Evolutionary conservation across 37 sponge, comb jelly and placozoan species (phyloP).

Genomic region (Eunapius fragilis): DNA sequence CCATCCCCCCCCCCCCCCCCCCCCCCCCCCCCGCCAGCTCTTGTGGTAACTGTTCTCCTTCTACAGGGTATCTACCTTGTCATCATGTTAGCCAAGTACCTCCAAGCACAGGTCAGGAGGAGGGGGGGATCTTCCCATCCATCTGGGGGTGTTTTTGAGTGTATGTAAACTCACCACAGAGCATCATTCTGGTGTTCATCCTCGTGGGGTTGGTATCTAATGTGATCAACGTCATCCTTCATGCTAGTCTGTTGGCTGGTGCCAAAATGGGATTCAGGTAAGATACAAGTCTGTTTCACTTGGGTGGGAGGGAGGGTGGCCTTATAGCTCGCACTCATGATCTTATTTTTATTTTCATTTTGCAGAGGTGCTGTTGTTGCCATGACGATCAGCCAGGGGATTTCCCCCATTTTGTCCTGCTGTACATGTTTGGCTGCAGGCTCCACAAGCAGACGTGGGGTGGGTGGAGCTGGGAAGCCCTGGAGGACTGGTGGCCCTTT

Average conservation of each 20-base stretch:
- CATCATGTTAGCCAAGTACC: not conserved
- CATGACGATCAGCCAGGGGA: slow-evolving; percentile 7
- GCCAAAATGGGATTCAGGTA: slow-evolving; percentile 15
- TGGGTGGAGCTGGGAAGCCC: slow-evolving; percentile 66
- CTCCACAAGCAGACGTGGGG: slow-evolving; percentile 67
- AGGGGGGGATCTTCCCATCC: no score
- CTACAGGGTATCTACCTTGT: not conserved
- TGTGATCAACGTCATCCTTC: slow-evolving; percentile 1
- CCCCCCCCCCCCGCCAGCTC: not conserved
- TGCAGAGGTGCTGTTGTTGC: slow-evolving; percentile 27
- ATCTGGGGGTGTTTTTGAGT: not conserved
- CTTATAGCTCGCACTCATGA: no score
- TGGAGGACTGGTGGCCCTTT: slow-evolving; percentile 59
- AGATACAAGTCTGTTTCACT: not conserved
- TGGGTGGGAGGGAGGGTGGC: no score
- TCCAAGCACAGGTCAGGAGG: not conserved
- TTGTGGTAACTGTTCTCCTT: not conserved
- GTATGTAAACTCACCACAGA: not conserved
- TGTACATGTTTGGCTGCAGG: slow-evolving; percentile 24
- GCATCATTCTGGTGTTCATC: slow-evolving; percentile 42
- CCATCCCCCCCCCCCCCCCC: slow-evolving; percentile 2
- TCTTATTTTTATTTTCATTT: not conserved
- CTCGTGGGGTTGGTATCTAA: not conserved
- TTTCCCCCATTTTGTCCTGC: slow-evolving; percentile 12
- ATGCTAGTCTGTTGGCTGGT: slow-evolving; percentile 8